Base-by-base conservation (phyloP, 1,140 invertebrate species). In the Rhizoglyphus robini region DNA sequence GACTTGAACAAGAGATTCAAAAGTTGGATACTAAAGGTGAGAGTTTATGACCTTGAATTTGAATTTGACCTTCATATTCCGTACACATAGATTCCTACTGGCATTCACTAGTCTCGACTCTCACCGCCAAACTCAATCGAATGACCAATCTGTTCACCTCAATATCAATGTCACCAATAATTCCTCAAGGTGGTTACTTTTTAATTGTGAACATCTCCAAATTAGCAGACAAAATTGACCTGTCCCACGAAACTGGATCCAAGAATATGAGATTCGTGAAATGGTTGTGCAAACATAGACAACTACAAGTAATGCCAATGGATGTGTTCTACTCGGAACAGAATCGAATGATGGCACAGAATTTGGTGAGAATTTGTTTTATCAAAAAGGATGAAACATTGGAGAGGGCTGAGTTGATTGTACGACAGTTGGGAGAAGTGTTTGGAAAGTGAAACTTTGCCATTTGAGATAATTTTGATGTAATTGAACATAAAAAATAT, bases 101-200 rank as follows among this genome's bases (percentile, higher is more conserved):
- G 71, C 75, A 81, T 4, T 84, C 84, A 58, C 75, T 98, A 51
- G 79, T 88, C 0, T 76, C 78, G 25, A 88, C 94, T 74, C 77
- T 99, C 23, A 70, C 84, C 68, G 78, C 83, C 5, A 99, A 99
- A 77, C 77, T 93, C 27, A 87, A 98, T 73, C 85, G 78, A 68
- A 84, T 98, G 77, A 86, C 83, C 0, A 84, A 66, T 25, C 68
- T 70, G 62, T 65, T 74, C 27, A 62, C 68, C 8, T 85, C 90
- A 4, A 83, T 85, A 62, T 92, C 90, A 0, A 88, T 99, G 83
- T 83, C 82, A 23, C 92, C 94, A 0, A 91, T 88, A 0, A 79
- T 97, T 51, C 96, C 96, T 0, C 88, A 98, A 61, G 94, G 90
- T n/a, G 95, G 95, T 0, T 99, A 96, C 76, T 98, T 99, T 75